Conservation (phyloP, 2,113 vertebrate species). For the Mesocricetus auratus region DNA sequence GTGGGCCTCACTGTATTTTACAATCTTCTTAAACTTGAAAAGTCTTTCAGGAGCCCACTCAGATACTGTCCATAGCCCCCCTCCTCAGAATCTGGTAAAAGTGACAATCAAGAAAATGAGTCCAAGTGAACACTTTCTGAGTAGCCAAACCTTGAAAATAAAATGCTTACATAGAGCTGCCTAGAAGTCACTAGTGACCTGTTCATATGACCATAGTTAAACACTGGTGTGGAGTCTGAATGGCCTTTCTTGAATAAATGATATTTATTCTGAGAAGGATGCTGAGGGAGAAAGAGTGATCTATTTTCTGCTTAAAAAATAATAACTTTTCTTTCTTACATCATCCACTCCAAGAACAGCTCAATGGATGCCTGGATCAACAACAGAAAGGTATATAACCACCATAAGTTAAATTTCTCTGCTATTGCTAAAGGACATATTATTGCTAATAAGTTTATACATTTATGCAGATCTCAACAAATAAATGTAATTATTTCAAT, state of each 20-base stretch:
- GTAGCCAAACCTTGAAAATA: not conserved
- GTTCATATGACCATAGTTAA: not conserved
- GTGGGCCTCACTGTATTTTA: not conserved
- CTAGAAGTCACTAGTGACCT: not conserved
- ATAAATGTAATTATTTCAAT: not conserved
- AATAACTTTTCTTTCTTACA: not conserved
- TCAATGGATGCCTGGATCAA: conserved; percentile 26
- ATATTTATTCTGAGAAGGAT: conserved; percentile 36
- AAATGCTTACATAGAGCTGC: not conserved
- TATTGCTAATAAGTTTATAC: not conserved
- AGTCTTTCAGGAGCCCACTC: conserved; percentile 6
- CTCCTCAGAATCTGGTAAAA: not conserved
- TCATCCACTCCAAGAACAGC: not conserved
- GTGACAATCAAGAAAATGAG: not conserved
- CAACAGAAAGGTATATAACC: conserved; percentile 10
- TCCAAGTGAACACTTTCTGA: not conserved
- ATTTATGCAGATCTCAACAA: not conserved
- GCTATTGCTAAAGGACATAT: not conserved
- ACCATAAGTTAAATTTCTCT: conserved; percentile 42
- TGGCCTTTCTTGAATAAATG: not conserved
- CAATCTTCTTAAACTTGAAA: not conserved
- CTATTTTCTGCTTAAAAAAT: conserved; percentile 36
- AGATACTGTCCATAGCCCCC: not conserved
- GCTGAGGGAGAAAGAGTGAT: not conserved
- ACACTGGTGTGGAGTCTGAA: not conserved